phyloP scores from a whole-genome alignment of 2,797 vertebrate genomes.

The Phalloptychus januarius region DNA sequence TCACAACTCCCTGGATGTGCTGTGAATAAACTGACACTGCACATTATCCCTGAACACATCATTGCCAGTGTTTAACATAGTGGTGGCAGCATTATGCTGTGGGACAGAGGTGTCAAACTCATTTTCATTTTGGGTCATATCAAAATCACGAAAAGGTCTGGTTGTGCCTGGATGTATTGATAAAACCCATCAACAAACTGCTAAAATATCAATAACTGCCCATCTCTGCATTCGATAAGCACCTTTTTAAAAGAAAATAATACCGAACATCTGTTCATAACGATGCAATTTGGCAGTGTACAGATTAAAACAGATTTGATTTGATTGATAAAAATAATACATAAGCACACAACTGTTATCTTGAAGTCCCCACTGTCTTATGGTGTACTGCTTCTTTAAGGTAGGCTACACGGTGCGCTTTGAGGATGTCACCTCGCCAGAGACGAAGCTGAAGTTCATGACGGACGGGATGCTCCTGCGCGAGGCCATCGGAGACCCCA shows the following conservation, averaged over 20 bases:
- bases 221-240: no score
- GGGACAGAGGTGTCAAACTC: neutral
- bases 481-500: slow-evolving; percentile 90
- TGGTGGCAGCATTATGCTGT: neutral
- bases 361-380: neutral
- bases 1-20: no score
- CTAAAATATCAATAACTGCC: no score
- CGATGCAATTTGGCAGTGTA: no score
- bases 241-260: no score
- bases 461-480: slow-evolving; percentile 97
- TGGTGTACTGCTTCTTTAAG: slow-evolving; percentile 62
- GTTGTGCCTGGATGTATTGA: no score
- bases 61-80: neutral
- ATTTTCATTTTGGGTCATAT: no score
- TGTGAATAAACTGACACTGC: neutral
- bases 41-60: neutral
- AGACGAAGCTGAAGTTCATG: slow-evolving; percentile 93
- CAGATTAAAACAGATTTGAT: no score
- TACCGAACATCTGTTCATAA: no score
- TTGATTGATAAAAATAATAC: no score
- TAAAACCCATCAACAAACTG: no score
- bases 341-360: neutral
- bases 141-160: no score
- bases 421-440: slow-evolving; percentile 89
- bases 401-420: slow-evolving; percentile 97